Percentiles rank a stretch among this genome's conserved stretches.
These are phyloP conservation scores for Drosophila micromelanica DNA, from an alignment of 1,140 invertebrate species.

Conservation along the genomic window DNA sequence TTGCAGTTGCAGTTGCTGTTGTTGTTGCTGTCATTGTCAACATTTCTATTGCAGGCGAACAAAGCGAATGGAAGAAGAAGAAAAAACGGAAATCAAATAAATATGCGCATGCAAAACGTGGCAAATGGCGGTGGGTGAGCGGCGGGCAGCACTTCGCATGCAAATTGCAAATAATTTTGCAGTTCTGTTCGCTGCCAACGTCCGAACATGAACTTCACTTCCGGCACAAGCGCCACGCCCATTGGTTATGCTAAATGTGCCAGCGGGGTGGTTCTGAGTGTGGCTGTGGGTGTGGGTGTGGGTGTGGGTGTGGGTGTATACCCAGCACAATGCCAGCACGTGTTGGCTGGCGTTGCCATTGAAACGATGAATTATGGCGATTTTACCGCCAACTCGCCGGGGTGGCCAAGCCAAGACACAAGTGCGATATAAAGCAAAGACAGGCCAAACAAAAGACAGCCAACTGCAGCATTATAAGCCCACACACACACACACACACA, in stretches of 20 bases:
- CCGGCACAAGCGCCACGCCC: constrained; percentile 46
- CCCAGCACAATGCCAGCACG: constrained; percentile 34
- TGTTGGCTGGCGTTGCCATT: constrained; percentile 54
- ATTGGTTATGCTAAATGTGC: constrained; percentile 42
- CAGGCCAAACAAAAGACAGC: constrained; percentile 35
- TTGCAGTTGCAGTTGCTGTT: constrained; percentile 1
- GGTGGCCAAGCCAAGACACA: constrained; percentile 36
- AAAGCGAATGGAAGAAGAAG: constrained; percentile 9
- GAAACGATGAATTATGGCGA: constrained; percentile 78
- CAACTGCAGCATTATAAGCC: constrained; percentile 28
- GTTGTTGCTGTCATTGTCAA: constrained; percentile 63
- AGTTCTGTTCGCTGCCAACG: constrained; percentile 50
- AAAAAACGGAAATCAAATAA: constrained; percentile 39
- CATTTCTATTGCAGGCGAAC: constrained; percentile 59
- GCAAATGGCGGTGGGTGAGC: constrained; percentile 26
- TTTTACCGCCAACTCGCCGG: constrained; percentile 72
- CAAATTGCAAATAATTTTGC: constrained; percentile 69
- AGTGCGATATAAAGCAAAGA: constrained; percentile 41
- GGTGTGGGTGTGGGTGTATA: neutral
- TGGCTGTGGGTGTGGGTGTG: neutral
- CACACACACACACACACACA: constrained; percentile 15
- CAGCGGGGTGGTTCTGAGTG: neutral
- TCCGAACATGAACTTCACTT: constrained; percentile 74
- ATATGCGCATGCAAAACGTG: constrained; percentile 56
- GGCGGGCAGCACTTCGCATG: constrained; percentile 40